phyloP scores from a whole-genome alignment of 2,797 vertebrate genomes.

The Neomorphus geoffroyi region DNA sequence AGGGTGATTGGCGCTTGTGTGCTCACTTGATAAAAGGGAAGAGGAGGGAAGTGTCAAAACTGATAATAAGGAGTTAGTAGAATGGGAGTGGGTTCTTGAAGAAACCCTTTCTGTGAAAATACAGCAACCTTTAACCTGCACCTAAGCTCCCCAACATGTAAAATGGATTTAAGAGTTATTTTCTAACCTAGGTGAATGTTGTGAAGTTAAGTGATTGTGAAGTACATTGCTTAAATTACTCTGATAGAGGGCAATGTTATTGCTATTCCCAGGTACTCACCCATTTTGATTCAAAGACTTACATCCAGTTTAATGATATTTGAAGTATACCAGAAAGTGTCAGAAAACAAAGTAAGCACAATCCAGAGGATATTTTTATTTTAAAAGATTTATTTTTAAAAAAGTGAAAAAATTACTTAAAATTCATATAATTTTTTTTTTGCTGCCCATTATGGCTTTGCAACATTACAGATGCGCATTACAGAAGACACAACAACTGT shows the following conservation, averaged over 20 bases:
- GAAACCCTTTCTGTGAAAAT: not conserved
- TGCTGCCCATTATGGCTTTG: not conserved
- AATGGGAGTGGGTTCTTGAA: not conserved
- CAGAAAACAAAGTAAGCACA: not conserved
- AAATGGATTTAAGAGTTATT: not conserved
- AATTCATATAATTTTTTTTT: not conserved
- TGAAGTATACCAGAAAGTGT: not conserved
- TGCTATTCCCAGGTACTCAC: not conserved
- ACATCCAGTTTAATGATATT: not conserved
- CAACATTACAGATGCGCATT: not conserved
- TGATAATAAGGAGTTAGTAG: not conserved
- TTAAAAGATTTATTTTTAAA: not conserved
- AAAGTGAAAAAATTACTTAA: not conserved
- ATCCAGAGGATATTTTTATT: not conserved
- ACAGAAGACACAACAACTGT: not conserved
- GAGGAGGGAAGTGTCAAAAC: not conserved
- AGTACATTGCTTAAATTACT: not conserved
- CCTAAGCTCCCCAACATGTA: not conserved
- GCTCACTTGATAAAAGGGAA: not conserved
- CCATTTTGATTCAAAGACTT: not conserved
- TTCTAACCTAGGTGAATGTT: not conserved
- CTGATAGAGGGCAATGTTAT: not conserved
- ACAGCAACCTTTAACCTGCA: not conserved
- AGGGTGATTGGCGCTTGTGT: too few relatives aligned
- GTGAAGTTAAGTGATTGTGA: not conserved